phyloP scores from a whole-genome alignment of 2,797 vertebrate species.

The Nyctibius grandis region DNA sequence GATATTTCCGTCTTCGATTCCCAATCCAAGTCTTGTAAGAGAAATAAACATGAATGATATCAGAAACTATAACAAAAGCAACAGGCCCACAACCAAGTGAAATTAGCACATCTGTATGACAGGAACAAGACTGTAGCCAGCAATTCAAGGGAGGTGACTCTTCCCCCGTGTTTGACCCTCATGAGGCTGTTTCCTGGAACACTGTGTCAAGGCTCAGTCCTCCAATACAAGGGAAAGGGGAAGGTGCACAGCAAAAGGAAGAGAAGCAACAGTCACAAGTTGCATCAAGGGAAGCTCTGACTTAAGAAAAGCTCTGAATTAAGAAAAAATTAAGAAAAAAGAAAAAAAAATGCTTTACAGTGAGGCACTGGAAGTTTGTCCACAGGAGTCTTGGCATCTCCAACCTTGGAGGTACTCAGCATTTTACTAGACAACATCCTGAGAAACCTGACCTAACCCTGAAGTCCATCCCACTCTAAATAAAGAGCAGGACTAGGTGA shows the following conservation, averaged over 20 bases:
- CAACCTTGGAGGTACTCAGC: not conserved
- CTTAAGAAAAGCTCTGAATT: too few species aligned
- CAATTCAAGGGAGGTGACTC: not conserved
- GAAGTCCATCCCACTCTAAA: not conserved
- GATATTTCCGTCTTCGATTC: constrained; percentile 97
- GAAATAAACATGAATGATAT: constrained; percentile 63
- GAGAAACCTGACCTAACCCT: not conserved
- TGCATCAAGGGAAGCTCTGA: not conserved
- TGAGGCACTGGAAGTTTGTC: not conserved
- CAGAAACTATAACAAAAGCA: constrained; percentile 51
- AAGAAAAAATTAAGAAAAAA: too few species aligned
- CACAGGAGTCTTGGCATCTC: not conserved
- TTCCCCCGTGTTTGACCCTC: not conserved
- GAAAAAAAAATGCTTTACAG: not conserved
- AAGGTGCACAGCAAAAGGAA: not conserved
- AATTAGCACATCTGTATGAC: not conserved
- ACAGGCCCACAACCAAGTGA: constrained; percentile 34
- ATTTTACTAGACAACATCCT: not conserved
- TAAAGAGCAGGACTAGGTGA: not conserved
- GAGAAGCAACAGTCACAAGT: not conserved
- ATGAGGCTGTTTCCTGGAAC: not conserved
- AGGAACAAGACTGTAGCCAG: not conserved
- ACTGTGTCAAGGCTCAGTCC: not conserved
- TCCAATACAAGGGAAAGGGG: not conserved
- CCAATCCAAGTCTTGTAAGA: constrained; percentile 96